Evolutionary conservation across 2,888 invertebrate genomes (phyloP).

Genomic region (Colletes collaris): DNA sequence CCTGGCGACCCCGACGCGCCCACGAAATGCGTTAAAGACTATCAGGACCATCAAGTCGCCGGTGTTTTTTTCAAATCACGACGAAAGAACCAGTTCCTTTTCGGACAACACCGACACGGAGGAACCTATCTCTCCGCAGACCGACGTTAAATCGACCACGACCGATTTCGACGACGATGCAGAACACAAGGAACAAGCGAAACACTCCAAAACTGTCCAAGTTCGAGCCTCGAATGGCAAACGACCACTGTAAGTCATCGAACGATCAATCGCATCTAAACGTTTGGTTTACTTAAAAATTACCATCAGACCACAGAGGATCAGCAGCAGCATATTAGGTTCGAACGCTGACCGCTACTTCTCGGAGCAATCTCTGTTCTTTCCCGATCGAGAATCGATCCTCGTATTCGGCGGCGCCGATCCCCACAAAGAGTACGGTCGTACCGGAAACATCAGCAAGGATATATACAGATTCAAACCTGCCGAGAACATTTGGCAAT

Average conservation of each 20-base stretch:
- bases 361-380: conserved; percentile 84
- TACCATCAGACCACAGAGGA: conserved; percentile 54
- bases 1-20: not conserved
- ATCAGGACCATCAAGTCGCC: conserved; percentile 72
- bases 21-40: conserved; percentile 50
- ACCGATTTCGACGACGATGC: not conserved
- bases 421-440: conserved; percentile 85
- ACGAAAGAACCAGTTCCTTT: conserved; percentile 70
- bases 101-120: conserved; percentile 70
- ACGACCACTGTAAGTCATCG: conserved; percentile 53
- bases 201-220: conserved; percentile 22
- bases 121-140: conserved; percentile 63
- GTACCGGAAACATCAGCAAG: conserved; percentile 86
- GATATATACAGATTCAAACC: conserved; percentile 87
- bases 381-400: conserved; percentile 86
- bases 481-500: conserved; percentile 87
- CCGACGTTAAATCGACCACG: conserved; percentile 20
- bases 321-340: conserved; percentile 64
- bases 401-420: conserved; percentile 89
- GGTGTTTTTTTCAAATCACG: conserved; percentile 67
- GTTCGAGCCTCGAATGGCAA: conserved; percentile 48
- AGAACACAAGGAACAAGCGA: conserved; percentile 10
- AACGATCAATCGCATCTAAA: no score
- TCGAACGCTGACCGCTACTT: conserved; percentile 82
- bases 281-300: not conserved